phyloP scores from a whole-genome alignment of 2,113 vertebrate species.

The Onychorhynchus coronatus region DNA sequence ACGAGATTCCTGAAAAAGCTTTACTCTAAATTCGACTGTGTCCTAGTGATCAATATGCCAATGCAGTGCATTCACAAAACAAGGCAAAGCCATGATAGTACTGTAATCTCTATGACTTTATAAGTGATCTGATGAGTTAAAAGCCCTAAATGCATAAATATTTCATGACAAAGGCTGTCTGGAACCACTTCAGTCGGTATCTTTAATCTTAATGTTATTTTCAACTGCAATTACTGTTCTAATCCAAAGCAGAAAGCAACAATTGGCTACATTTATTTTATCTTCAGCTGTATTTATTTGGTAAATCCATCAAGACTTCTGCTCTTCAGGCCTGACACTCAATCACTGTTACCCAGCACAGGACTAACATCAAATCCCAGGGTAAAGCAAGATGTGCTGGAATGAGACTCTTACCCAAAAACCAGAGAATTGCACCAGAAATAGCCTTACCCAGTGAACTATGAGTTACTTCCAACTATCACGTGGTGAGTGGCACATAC shows the following conservation, averaged over 20 bases:
- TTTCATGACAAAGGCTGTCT: not conserved
- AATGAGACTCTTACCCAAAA: not conserved
- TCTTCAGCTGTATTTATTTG: not conserved
- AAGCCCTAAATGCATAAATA: not conserved
- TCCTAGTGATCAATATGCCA: not conserved
- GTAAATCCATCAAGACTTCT: not conserved
- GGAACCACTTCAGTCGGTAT: not conserved
- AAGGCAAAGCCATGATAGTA: not conserved
- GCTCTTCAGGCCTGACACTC: not conserved
- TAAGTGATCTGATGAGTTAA: not conserved
- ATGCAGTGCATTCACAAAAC: not conserved
- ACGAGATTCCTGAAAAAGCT: not conserved
- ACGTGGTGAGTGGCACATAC: not conserved
- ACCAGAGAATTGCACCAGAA: not conserved
- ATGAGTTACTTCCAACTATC: constrained; percentile 22
- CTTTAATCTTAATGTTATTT: not conserved
- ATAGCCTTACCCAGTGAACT: constrained; percentile 47
- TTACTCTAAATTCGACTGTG: not conserved
- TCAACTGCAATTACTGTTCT: not conserved
- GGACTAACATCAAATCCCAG: not conserved
- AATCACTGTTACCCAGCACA: not conserved
- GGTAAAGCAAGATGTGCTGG: not conserved
- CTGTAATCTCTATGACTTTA: not conserved
- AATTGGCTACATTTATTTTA: not conserved
- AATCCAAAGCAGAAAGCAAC: not conserved